Evolutionary conservation across 2,113 vertebrate species (phyloP), one percentile per base, ranked within the genome.

Genomic region (Mellivora capensis): DNA sequence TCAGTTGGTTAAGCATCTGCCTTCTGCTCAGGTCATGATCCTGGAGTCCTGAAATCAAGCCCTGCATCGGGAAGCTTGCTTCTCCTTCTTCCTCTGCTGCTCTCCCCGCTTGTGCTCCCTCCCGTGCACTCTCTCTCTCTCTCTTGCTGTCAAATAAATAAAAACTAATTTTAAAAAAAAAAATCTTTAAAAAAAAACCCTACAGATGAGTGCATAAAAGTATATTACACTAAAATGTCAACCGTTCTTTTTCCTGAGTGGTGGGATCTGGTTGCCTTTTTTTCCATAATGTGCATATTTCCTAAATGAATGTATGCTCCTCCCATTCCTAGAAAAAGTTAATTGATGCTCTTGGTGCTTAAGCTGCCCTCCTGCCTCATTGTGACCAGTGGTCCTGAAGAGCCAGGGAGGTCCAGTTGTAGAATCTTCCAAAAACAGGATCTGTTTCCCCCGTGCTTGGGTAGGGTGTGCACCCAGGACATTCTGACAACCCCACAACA

Each of bases 331-430:
- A 10, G 20, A 27, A 52, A 83, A 87, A 31, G 34, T 39, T 42
- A 18, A 42, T 14, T 3, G 6, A 31, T 31, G 1, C 1, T 18
- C 2, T 4, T 12, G 2, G 0, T 27, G 27, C 34, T 69, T 17
- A 23, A 4, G 0, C 17, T 39, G 3, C 9, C 3, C 20, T 47
- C 62, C 44, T 7, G 20, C 27, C 3, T 31, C 77, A 1, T 4
- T 11, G 10, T 4, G n/a, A 27, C 42, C 11, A 2, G 20, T 5
- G 64, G 3, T 2, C 6, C 7, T 6, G 29, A 29, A 6, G 37
- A 6, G 39, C 3, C 23, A 21, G 25, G 6, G 14, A 14, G 0
- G 0, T 25, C 2, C 4, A 9, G 4, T 9, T 2, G 0, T 3
- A 12, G 10, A n/a, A 17, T 10, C 71, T 31, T 12, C 34, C 34